Evolutionary conservation across 2,888 invertebrate genomes (phyloP).

Genomic region (Oligia strigilis): DNA sequence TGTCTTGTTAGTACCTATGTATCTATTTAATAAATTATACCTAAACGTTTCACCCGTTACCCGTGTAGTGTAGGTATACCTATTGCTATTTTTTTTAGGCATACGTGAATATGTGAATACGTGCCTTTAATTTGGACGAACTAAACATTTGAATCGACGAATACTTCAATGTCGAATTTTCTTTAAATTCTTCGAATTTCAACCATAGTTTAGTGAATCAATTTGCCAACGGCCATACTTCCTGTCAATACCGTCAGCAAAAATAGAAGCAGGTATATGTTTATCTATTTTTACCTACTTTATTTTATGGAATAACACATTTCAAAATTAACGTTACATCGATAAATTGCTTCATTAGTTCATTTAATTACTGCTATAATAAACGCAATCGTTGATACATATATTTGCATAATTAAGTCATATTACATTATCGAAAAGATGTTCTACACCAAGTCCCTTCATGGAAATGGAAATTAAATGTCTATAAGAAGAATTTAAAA

Average conservation of each 20-base stretch:
- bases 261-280: not conserved
- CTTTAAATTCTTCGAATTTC: not conserved
- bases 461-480: not conserved
- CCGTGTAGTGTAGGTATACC: too few species aligned
- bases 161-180: not conserved
- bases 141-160: not conserved
- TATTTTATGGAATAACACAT: not conserved
- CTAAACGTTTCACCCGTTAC: not conserved
- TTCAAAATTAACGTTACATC: constrained; percentile 8
- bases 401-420: constrained; percentile 35
- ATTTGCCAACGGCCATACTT: not conserved
- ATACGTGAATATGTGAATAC: too few species aligned
- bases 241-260: not conserved
- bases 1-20: not conserved
- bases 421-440: constrained; percentile 11
- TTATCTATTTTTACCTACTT: not conserved
- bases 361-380: constrained; percentile 24
- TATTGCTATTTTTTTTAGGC: too few species aligned
- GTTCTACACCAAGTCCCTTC: constrained; percentile 4
- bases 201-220: not conserved
- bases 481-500: not conserved
- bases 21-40: too few species aligned
- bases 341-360: constrained; percentile 49
- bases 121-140: not conserved
- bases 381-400: constrained; percentile 23